Conservation (phyloP, 2,888 invertebrate genomes). For the Macrophya alboannulata region DNA sequence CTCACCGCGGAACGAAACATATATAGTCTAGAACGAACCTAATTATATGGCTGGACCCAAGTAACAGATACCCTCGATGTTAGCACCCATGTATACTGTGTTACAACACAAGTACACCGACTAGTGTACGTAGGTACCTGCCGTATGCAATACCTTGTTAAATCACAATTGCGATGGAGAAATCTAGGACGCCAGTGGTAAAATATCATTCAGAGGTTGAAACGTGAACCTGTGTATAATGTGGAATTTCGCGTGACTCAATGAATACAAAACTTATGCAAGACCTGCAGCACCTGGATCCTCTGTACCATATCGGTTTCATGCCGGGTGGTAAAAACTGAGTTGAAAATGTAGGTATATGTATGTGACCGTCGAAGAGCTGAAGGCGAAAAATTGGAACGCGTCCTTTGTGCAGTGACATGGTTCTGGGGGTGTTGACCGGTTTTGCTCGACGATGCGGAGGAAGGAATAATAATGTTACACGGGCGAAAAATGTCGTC, state of each 20-base stretch:
- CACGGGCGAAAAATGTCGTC: conserved; percentile 1
- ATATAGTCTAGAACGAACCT: conserved; percentile 29
- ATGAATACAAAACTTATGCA: conserved; percentile 9
- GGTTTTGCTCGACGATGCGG: neutral
- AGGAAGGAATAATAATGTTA: conserved; percentile 22
- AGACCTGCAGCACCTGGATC: neutral
- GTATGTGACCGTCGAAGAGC: neutral
- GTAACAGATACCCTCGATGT: conserved; percentile 46
- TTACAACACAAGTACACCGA: neutral
- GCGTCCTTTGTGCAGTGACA: neutral
- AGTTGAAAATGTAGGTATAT: neutral
- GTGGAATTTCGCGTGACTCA: conserved; percentile 13
- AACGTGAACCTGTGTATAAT: conserved; percentile 3
- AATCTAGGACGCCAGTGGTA: conserved; percentile 41
- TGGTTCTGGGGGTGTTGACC: conserved; percentile 8
- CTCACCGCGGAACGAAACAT: conserved; percentile 34
- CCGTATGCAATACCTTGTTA: neutral
- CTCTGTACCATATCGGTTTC: neutral
- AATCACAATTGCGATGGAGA: conserved; percentile 36
- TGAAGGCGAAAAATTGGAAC: conserved; percentile 1
- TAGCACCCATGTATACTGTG: neutral
- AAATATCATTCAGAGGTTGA: neutral
- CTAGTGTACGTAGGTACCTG: neutral
- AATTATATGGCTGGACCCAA: conserved; percentile 46
- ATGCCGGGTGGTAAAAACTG: neutral